Conservation (phyloP, 2,888 invertebrate genomes). For the Acrobeloides nanus region DNA sequence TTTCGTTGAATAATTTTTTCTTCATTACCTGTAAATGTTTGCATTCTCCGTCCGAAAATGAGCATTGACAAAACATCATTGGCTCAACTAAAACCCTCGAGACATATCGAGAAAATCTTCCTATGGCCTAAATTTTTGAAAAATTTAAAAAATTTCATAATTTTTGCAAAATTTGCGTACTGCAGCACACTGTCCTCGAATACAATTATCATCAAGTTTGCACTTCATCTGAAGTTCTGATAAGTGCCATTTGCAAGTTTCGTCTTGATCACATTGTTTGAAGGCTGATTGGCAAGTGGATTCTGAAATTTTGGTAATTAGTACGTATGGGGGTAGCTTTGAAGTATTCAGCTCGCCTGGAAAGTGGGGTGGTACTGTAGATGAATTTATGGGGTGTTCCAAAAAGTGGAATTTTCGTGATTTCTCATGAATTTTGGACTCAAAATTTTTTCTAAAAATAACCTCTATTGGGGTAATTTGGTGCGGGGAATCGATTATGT, state of each 20-base stretch:
- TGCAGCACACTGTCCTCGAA: constrained; percentile 36
- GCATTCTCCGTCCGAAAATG: constrained; percentile 33
- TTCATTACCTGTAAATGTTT: constrained; percentile 33
- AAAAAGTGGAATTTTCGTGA: too few relatives aligned
- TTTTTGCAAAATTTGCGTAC: constrained; percentile 17
- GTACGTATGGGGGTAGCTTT: too few relatives aligned
- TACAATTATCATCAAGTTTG: constrained; percentile 19
- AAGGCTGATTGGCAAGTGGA: constrained; percentile 39
- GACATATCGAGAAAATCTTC: constrained; percentile 43
- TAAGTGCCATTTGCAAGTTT: constrained; percentile 43
- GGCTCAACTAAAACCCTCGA: constrained; percentile 35
- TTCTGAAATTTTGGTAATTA: too few relatives aligned
- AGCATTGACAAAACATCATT: constrained; percentile 47
- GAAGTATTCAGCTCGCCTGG: too few relatives aligned
- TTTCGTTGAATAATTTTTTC: neutral
- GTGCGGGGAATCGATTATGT: too few relatives aligned
- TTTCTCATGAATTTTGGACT: too few relatives aligned
- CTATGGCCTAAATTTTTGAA: constrained; percentile 40
- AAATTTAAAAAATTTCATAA: neutral
- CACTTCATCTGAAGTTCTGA: constrained; percentile 40
- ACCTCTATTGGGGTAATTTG: too few relatives aligned
- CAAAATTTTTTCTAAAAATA: too few relatives aligned
- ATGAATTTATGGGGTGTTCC: too few relatives aligned
- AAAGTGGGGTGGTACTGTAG: too few relatives aligned
- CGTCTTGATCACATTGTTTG: constrained; percentile 33